These are phyloP conservation scores for Planiliza haematocheilus DNA, from an alignment of 2,113 vertebrate species.

Conservation along the genomic window DNA sequence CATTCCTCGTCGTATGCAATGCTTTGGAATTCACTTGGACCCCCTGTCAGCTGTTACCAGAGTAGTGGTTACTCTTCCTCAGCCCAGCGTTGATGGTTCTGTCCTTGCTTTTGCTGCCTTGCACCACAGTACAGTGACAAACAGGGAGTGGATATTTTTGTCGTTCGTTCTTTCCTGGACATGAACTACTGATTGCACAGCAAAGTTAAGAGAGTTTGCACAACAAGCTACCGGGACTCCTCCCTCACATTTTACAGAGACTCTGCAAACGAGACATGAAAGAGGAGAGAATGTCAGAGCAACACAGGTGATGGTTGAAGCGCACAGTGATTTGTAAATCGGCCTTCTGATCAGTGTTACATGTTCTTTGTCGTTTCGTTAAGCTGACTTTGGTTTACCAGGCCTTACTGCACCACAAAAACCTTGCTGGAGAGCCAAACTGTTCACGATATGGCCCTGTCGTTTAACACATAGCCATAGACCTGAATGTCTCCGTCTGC, in stretches of 20 bases:
- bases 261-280: slow-evolving; percentile 24
- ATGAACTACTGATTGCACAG: slow-evolving; percentile 57
- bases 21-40: slow-evolving; percentile 37
- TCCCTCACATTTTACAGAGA: slow-evolving; percentile 20
- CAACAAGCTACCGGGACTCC: slow-evolving; percentile 46
- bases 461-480: slow-evolving; percentile 11
- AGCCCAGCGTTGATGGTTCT: slow-evolving; percentile 10
- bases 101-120: slow-evolving; percentile 23
- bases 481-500: slow-evolving; percentile 50
- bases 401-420: slow-evolving; percentile 64
- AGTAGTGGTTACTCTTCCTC: slow-evolving; percentile 3
- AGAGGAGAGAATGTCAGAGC: slow-evolving; percentile 23
- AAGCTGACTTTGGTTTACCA: slow-evolving; percentile 49
- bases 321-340: slow-evolving; percentile 59
- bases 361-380: slow-evolving; percentile 41
- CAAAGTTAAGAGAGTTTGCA: slow-evolving; percentile 35
- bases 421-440: slow-evolving; percentile 30
- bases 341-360: slow-evolving; percentile 71
- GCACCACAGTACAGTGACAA: slow-evolving; percentile 1
- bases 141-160: not conserved
- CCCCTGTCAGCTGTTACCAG: slow-evolving; percentile 1
- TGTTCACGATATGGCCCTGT: slow-evolving; percentile 18
- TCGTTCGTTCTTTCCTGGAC: slow-evolving; percentile 34
- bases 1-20: slow-evolving; percentile 62
- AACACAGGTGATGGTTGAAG: slow-evolving; percentile 34